Evolutionary conservation across 2,888 invertebrate species (phyloP).

Genomic region (Stictocephala bisonia): DNA sequence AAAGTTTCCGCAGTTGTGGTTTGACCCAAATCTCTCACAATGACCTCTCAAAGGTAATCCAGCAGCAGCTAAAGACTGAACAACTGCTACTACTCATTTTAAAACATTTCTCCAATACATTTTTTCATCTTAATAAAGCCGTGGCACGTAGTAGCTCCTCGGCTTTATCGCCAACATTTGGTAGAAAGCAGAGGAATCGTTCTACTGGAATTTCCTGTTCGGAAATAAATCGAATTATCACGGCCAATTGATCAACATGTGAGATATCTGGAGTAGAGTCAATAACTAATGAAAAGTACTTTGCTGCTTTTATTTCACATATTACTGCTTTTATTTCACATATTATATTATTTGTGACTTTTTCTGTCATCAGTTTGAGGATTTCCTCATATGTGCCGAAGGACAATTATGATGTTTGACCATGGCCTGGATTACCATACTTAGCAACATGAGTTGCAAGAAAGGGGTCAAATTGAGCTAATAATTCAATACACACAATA

Average conservation of each 20-base stretch:
- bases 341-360: constrained; percentile 57
- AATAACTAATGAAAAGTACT: constrained; percentile 52
- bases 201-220: constrained; percentile 58
- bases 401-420: constrained; percentile 58
- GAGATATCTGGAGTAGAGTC: constrained; percentile 60
- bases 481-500: constrained; percentile 57
- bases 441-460: constrained; percentile 57
- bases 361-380: constrained; percentile 60
- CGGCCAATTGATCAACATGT: constrained; percentile 61
- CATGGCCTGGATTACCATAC: constrained; percentile 57
- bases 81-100: constrained; percentile 56
- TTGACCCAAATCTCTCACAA: constrained; percentile 57
- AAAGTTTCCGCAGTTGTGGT: constrained; percentile 59
- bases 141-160: too few relatives aligned
- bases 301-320: constrained; percentile 56
- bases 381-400: constrained; percentile 61
- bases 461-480: constrained; percentile 61
- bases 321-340: too few relatives aligned
- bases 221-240: constrained; percentile 60
- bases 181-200: constrained; percentile 60
- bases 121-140: constrained; percentile 53
- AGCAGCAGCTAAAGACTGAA: constrained; percentile 55
- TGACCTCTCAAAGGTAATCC: constrained; percentile 57
- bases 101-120: constrained; percentile 59
- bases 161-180: constrained; percentile 58